Evolutionary conservation across 1,140 invertebrate genomes (phyloP).

Genomic region (Drosophila hydei): DNA sequence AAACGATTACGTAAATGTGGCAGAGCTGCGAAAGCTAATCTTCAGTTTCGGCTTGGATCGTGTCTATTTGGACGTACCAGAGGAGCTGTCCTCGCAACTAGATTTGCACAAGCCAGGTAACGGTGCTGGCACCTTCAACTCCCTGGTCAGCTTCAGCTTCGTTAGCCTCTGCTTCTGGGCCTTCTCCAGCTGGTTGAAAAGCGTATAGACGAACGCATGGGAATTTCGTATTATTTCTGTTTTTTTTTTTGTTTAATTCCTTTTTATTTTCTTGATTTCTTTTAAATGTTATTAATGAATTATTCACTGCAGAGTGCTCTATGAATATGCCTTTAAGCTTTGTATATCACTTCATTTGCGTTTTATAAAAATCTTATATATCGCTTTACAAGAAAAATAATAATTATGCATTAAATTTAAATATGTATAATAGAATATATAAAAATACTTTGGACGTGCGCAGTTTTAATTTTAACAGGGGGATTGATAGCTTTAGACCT

Average conservation of each 20-base stretch:
- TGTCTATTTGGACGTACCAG: constrained; percentile 89
- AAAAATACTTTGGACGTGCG: constrained; percentile 78
- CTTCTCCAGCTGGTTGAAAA: constrained; percentile 54
- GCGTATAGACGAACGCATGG: constrained; percentile 9
- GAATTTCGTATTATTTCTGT: constrained; percentile 7
- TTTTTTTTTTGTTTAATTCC: constrained; percentile 12
- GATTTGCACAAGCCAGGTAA: constrained; percentile 79
- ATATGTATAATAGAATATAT: constrained; percentile 52
- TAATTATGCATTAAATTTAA: constrained; percentile 40
- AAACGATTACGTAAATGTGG: constrained; percentile 87
- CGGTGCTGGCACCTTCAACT: constrained; percentile 50
- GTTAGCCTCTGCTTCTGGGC: constrained; percentile 70
- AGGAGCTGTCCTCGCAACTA: constrained; percentile 85
- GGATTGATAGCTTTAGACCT: constrained; percentile 15
- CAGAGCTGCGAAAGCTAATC: constrained; percentile 86
- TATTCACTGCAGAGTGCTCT: constrained; percentile 2
- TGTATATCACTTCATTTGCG: constrained; percentile 60
- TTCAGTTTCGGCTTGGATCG: constrained; percentile 86
- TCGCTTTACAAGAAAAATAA: constrained; percentile 41
- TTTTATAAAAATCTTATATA: constrained; percentile 39
- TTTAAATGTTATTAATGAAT: constrained; percentile 9
- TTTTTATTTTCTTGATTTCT: constrained; percentile 29
- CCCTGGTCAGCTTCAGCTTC: constrained; percentile 66
- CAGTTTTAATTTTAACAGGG: constrained; percentile 55
- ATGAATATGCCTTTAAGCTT: constrained; percentile 16